These are phyloP conservation scores for Trachymyrmex cornetzi DNA, from an alignment of 1,140 invertebrate genomes.

Conservation along the genomic window DNA sequence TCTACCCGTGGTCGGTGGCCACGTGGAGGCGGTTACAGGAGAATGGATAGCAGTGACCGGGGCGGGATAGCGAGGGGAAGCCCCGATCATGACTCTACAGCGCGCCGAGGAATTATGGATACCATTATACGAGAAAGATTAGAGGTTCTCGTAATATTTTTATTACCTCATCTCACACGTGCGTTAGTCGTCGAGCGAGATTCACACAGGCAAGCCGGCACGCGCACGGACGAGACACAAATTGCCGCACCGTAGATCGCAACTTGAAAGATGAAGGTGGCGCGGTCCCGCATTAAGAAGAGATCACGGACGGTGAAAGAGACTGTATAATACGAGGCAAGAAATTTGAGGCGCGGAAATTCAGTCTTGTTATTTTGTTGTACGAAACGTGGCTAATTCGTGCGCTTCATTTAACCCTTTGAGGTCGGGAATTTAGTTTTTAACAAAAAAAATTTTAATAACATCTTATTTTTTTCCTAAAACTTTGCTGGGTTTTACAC, in stretches of 20 bases:
- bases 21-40: conserved; percentile 11
- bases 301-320: conserved; percentile 5
- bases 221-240: conserved; percentile 54
- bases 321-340: conserved; percentile 1
- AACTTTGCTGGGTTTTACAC: no score
- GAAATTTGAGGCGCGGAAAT: conserved; percentile 32
- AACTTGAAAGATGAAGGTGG: conserved; percentile 28
- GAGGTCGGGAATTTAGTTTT: no score
- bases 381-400: not conserved
- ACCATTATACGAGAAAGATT: conserved; percentile 81
- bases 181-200: conserved; percentile 24
- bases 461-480: no score
- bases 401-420: no score
- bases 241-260: conserved; percentile 66
- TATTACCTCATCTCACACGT: conserved; percentile 77
- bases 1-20: conserved; percentile 19
- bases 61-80: not conserved
- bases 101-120: conserved; percentile 79
- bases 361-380: conserved; percentile 25
- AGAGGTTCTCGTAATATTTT: conserved; percentile 81
- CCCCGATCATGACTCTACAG: conserved; percentile 76
- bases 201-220: conserved; percentile 11
- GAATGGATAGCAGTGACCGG: not conserved
- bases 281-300: conserved; percentile 44
- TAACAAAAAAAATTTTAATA: no score